These are phyloP conservation scores for Trichogramma evanescens DNA, from an alignment of 2,888 invertebrate species.

Conservation along the genomic window DNA sequence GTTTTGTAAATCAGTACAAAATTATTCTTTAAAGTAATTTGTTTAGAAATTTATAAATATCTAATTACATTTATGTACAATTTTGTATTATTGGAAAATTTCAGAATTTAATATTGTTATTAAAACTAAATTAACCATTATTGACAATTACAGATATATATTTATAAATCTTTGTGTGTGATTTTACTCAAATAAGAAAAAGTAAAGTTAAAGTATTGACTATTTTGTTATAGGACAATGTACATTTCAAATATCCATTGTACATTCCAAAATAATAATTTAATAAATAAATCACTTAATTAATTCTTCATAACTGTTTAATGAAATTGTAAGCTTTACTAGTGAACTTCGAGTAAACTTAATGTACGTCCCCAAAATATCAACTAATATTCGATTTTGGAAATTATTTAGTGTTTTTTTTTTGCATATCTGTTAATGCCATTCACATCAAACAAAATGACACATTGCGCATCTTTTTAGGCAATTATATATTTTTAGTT, in stretches of 20 bases:
- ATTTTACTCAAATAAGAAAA: slow-evolving; percentile 4
- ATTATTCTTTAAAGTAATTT: not conserved
- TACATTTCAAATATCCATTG: too few species aligned
- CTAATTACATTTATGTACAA: not conserved
- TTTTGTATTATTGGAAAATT: not conserved
- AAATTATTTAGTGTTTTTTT: not conserved
- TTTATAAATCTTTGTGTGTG: not conserved
- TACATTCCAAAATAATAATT: too few species aligned
- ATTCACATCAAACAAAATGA: not conserved
- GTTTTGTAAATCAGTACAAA: not conserved
- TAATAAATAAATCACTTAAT: too few species aligned
- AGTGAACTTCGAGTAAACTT: too few species aligned
- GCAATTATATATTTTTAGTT: too few species aligned
- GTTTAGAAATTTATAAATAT: not conserved
- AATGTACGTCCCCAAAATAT: too few species aligned
- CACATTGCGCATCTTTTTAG: not conserved
- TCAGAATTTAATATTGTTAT: not conserved
- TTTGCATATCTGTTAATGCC: not conserved
- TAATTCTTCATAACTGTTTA: not conserved
- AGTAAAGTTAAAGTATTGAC: not conserved
- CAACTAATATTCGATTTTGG: not conserved
- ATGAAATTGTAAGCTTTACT: not conserved
- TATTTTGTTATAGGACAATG: too few species aligned
- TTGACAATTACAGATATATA: not conserved
- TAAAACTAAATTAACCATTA: not conserved